Base-by-base conservation (phyloP, 2,113 vertebrate species). In the Plotosus lineatus region DNA sequence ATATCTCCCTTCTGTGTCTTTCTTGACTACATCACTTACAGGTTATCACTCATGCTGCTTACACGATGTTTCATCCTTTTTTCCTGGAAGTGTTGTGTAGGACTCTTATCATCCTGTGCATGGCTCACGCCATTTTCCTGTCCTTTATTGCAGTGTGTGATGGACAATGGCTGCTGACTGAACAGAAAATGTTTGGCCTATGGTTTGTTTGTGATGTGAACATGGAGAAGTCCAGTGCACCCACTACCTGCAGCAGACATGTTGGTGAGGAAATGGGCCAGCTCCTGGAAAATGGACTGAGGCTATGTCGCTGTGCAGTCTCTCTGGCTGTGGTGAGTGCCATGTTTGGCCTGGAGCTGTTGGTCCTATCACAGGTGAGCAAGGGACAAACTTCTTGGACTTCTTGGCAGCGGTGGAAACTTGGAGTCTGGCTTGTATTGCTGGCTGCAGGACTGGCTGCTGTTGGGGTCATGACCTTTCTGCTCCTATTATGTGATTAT, bases 321-420 rank as follows among this genome's bases (percentile, higher is more conserved):
- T 83, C 92, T 36, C 81, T 95, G 71, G 94, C 93, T 0, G 93
- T 95, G 2, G 95, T 95, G 38, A 87, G 90, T 0, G 94, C 94
- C 11, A 92, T 96, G 38, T 94, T 95, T 12, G 94, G 95, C n/a
- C 74, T 95, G 89, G 94, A 95, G 89, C 84, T 95, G 80, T 90
- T 95, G 63, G 94, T 96, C 82, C 92, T 95, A 65, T 95, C 95
- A 23, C 95, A 95, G 58, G 90, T 95, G 78, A 95, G 92, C 0
- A 92, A 94, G 10, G 94, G 95, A 0, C 61, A 60, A 68, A 81
- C 84, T 0, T 90, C 93, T 0, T 83, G 56, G 69, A 81, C 84
- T 0, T 90, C 93, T 0, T 83, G 88, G 10, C 83, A 55, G 36
- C 94, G 92, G 51, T 96, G 95, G 95, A 86, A 88, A 0, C 63